These are phyloP conservation scores for Pagrus major DNA, from an alignment of 2,113 vertebrate species.

Conservation along the genomic window DNA sequence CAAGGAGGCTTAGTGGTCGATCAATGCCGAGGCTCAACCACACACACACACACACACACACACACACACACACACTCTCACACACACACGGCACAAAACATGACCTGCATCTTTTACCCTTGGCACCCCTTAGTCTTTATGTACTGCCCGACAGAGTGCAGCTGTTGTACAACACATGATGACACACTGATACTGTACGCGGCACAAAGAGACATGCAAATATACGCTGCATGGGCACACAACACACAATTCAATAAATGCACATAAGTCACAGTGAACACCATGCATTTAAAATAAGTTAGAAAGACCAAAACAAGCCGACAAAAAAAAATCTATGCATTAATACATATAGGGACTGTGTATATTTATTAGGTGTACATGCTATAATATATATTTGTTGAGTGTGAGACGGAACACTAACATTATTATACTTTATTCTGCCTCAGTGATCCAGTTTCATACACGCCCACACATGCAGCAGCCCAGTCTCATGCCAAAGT, in stretches of 20 bases:
- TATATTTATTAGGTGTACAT: neutral
- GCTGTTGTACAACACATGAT: slow-evolving; percentile 14
- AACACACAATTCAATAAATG: neutral
- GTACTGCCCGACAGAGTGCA: slow-evolving; percentile 30
- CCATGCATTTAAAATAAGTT: neutral
- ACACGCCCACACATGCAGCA: neutral
- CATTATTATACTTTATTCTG: neutral
- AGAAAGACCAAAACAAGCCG: neutral
- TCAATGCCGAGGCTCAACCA: slow-evolving; percentile 65
- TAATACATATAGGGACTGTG: neutral
- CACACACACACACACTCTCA: slow-evolving; percentile 15
- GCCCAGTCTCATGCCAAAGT: too few relatives aligned
- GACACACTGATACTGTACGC: neutral
- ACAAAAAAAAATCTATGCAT: too few relatives aligned
- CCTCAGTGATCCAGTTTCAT: neutral
- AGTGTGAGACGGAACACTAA: neutral
- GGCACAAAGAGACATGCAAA: neutral
- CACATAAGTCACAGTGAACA: neutral
- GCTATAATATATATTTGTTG: neutral
- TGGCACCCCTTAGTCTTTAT: slow-evolving; percentile 23
- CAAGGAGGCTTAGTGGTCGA: slow-evolving; percentile 77
- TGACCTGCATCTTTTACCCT: slow-evolving; percentile 62
- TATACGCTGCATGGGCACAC: neutral
- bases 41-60: slow-evolving; percentile 15
- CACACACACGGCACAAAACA: slow-evolving; percentile 26